These are phyloP conservation scores for Bombus haemorrhoidalis DNA, from an alignment of 1,140 invertebrate species.

Conservation along the genomic window DNA sequence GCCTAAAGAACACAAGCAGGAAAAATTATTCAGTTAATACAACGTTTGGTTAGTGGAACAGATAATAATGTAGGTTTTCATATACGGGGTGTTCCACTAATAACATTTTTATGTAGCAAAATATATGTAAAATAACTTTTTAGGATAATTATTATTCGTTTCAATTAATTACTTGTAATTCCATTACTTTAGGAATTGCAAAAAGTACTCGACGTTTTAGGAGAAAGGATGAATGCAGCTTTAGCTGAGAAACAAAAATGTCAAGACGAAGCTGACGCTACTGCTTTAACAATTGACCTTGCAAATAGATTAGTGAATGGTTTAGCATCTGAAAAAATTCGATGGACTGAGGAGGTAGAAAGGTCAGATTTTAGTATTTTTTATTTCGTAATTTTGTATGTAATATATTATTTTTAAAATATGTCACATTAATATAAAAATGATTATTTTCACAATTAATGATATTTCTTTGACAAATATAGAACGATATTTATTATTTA, in stretches of 20 bases:
- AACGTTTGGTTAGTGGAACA: too few species aligned
- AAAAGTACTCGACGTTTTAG: slow-evolving; percentile 88
- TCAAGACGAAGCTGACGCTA: slow-evolving; percentile 92
- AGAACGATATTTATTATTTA: neutral
- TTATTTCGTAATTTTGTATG: neutral
- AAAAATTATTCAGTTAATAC: too few species aligned
- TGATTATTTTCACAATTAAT: neutral
- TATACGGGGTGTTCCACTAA: too few species aligned
- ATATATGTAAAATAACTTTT: neutral
- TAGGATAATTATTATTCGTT: neutral
- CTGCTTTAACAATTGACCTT: slow-evolving; percentile 92
- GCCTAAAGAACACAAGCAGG: too few species aligned
- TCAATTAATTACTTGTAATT: neutral
- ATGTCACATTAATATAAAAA: neutral
- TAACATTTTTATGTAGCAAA: too few species aligned
- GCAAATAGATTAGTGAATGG: slow-evolving; percentile 96
- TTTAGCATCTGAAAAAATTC: slow-evolving; percentile 95
- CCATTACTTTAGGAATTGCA: slow-evolving; percentile 87
- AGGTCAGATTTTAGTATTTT: slow-evolving; percentile 73
- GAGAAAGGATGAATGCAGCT: slow-evolving; percentile 92
- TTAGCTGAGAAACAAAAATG: slow-evolving; percentile 93
- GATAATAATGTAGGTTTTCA: too few species aligned
- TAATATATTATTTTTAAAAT: neutral
- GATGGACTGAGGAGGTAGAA: slow-evolving; percentile 89
- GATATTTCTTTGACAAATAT: neutral